Conservation (phyloP, 2,113 vertebrate species). For the Pao palembangensis region DNA sequence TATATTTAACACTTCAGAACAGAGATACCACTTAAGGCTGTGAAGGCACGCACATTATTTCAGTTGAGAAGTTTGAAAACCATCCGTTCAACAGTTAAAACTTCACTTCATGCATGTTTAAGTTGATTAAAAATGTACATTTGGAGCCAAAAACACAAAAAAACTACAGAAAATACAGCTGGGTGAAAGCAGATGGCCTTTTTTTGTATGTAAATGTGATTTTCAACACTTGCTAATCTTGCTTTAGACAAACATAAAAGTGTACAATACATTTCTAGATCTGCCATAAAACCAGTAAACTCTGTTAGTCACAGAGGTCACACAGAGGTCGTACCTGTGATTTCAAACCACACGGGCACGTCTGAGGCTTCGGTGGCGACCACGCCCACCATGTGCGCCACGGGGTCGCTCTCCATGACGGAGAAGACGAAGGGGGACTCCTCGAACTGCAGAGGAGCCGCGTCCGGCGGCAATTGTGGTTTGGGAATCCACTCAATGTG, state of each 20-base stretch:
- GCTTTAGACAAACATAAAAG: too few species aligned
- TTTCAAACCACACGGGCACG: slow-evolving; percentile 92
- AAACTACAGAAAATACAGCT: background rate
- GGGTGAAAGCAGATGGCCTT: too few species aligned
- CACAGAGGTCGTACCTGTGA: slow-evolving; percentile 79
- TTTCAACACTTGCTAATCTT: too few species aligned
- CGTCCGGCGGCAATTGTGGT: slow-evolving; percentile 71
- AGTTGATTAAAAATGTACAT: background rate
- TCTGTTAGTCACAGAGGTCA: slow-evolving; percentile 20
- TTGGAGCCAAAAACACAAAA: too few species aligned
- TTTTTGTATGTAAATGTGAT: too few species aligned
- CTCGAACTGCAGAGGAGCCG: slow-evolving; percentile 83
- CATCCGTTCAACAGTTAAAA: background rate
- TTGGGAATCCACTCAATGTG: slow-evolving; percentile 97
- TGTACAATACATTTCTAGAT: too few species aligned
- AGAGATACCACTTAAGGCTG: slow-evolving; percentile 9
- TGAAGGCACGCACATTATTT: background rate
- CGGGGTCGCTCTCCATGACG: slow-evolving; percentile 97
- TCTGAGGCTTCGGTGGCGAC: slow-evolving; percentile 85
- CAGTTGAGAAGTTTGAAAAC: background rate
- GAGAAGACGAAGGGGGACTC: slow-evolving; percentile 88
- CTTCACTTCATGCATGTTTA: background rate
- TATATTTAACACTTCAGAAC: slow-evolving; percentile 7
- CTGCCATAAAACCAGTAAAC: too few species aligned
- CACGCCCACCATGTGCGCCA: slow-evolving; percentile 96